Evolutionary conservation across 2,113 vertebrate species (phyloP).

Genomic region (Seriola quinqueradiata): DNA sequence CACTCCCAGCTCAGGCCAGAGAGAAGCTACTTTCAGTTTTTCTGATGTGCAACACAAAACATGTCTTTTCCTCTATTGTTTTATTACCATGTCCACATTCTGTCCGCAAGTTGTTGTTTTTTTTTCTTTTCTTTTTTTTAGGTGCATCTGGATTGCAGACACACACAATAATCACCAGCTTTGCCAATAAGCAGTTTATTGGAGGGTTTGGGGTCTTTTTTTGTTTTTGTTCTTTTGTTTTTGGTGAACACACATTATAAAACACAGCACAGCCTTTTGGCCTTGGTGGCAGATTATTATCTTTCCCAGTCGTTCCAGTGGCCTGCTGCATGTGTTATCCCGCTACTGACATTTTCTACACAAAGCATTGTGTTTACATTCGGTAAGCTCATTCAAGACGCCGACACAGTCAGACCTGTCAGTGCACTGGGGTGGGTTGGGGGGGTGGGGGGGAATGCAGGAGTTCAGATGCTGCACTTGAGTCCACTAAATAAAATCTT

Average conservation of each 20-base stretch:
- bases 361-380: constrained; percentile 45
- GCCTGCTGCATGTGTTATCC: constrained; percentile 2
- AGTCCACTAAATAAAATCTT: constrained; percentile 69
- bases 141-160: constrained; percentile 37
- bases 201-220: neutral
- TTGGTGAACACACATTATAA: constrained; percentile 9
- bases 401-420: constrained; percentile 29
- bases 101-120: constrained; percentile 17
- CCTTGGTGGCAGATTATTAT: constrained; percentile 41
- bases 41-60: neutral
- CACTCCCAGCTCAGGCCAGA: neutral
- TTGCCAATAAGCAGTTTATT: constrained; percentile 21
- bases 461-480: constrained; percentile 56
- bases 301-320: constrained; percentile 27
- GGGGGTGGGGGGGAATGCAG: neutral
- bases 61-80: constrained; percentile 10
- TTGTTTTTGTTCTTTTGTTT: neutral
- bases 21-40: constrained; percentile 15
- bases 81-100: constrained; percentile 25
- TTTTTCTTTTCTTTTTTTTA: neutral
- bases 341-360: constrained; percentile 25
- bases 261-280: constrained; percentile 33
- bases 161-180: constrained; percentile 35
- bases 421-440: neutral
- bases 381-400: constrained; percentile 29